Evolutionary conservation across 2,113 vertebrate species (phyloP), one percentile per base, ranked within the genome.

Genomic region (Fregata magnificens): DNA sequence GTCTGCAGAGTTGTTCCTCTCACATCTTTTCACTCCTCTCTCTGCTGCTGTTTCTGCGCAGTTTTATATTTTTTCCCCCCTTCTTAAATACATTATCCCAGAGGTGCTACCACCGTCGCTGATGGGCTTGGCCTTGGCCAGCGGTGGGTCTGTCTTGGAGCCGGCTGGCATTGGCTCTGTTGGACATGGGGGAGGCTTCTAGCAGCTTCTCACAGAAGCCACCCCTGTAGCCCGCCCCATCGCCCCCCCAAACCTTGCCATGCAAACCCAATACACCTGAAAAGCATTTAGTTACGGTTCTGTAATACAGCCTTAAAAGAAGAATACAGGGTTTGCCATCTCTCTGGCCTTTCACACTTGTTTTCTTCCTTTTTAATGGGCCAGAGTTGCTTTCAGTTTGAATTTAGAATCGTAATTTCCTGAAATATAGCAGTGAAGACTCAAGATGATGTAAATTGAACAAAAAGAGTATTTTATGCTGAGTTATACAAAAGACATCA

Each of bases 91-190:
- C 2, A 3, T n/a, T 59, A 7, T 36, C 34, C 13, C 34, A 36
- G 58, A 59, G 58, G 34, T 4, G 14, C 34, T 36, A 16, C 34
- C 58, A 36, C 34, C 4, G 3, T 25, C 1, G 4, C 58, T 25
- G 22, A 36, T 11, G 22, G 58, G 34, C 58, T 61, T 3, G 10
- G n/a, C 22, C 14, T 16, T 59, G 34, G 34, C 58, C 34, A 36
- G 58, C 21, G 2, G 58, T 0, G 2, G 22, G 22, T 36, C n/a
- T 7, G 0, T 25, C 22, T 61, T 16, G n/a, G n/a, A 11, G 58
- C 22, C 3, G 3, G 14, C 58, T 25, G 22, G 58, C 58, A 11
- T 11, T 11, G n/a, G 15, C n/a, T 61, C 22, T 36, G n/a, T 25
- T 3, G 5, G 58, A 11, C 22, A 36, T 16, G 5, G 6, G 58